Percentiles rank a stretch among this genome's conserved stretches.
Evolutionary conservation across 2,888 invertebrate genomes (phyloP).

Genomic region (Erebia epiphron): DNA sequence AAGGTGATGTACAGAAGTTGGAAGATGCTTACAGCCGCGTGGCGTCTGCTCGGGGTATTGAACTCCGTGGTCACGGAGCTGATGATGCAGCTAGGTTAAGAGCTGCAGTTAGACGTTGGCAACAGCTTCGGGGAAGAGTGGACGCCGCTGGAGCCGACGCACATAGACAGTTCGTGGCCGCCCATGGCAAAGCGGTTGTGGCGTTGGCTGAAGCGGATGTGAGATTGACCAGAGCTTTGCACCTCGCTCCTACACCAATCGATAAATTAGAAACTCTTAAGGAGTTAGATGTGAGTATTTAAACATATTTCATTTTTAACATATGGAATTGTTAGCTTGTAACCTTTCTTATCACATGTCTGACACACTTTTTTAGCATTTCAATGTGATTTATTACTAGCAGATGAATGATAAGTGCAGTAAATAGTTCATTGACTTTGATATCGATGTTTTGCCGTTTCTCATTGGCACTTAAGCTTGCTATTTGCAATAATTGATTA

Average conservation of each 20-base stretch:
- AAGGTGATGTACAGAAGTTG: constrained; percentile 84
- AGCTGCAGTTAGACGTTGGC: constrained; percentile 85
- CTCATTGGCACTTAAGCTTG: background rate
- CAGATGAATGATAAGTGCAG: background rate
- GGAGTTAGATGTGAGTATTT: constrained; percentile 74
- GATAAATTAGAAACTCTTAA: constrained; percentile 69
- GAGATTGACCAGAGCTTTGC: constrained; percentile 86
- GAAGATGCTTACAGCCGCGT: constrained; percentile 88
- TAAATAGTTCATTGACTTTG: background rate
- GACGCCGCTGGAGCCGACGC: constrained; percentile 83
- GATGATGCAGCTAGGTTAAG: constrained; percentile 86
- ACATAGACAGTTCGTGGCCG: constrained; percentile 86
- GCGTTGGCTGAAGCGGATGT: constrained; percentile 88
- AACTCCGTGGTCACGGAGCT: constrained; percentile 85
- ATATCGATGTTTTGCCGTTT: background rate
- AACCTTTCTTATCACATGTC: background rate
- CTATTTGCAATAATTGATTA: too few species aligned
- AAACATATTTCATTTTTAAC: background rate
- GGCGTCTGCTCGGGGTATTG: constrained; percentile 85
- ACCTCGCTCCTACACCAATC: constrained; percentile 77
- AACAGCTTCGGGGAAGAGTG: constrained; percentile 83
- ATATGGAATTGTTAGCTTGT: background rate
- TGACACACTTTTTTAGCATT: background rate
- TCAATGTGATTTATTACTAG: background rate
- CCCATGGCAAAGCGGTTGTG: constrained; percentile 88